These are phyloP conservation scores for Flexamia atlantica DNA, from an alignment of 2,888 invertebrate species.

Conservation along the genomic window DNA sequence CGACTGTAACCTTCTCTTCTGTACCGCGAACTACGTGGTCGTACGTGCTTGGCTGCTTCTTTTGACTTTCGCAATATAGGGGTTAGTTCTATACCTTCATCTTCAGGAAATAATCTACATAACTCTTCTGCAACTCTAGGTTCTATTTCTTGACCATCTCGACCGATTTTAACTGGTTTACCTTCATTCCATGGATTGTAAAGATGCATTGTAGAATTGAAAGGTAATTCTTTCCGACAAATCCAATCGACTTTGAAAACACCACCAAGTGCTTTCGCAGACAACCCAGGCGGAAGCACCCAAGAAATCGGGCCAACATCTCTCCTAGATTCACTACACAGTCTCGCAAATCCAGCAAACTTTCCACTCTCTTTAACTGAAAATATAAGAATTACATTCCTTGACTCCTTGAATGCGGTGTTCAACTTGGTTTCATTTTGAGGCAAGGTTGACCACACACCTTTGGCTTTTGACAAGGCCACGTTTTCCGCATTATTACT, in stretches of 20 bases:
- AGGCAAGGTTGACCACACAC: slow-evolving; percentile 98
- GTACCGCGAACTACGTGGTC: slow-evolving; percentile 74
- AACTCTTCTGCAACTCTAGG: slow-evolving; percentile 96
- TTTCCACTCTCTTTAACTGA: slow-evolving; percentile 99
- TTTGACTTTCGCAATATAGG: slow-evolving; percentile 91
- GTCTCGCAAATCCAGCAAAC: slow-evolving; percentile 95
- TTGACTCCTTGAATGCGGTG: slow-evolving; percentile 94
- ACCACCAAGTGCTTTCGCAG: slow-evolving; percentile 95
- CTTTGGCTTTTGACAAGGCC: slow-evolving; percentile 94
- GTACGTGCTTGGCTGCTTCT: slow-evolving; percentile 85
- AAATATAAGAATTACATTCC: slow-evolving; percentile 96
- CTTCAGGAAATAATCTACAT: slow-evolving; percentile 95
- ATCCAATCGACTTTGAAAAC: slow-evolving; percentile 99
- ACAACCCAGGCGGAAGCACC: slow-evolving; percentile 95
- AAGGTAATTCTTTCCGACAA: slow-evolving; percentile 95
- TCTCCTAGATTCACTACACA: slow-evolving; percentile 92
- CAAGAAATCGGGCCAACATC: slow-evolving; percentile 95
- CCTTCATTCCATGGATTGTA: slow-evolving; percentile 99
- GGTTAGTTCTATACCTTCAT: slow-evolving; percentile 92
- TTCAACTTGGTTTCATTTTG: slow-evolving; percentile 98
- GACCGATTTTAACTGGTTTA: slow-evolving; percentile 98
- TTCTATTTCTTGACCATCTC: slow-evolving; percentile 99
- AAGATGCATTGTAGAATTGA: slow-evolving; percentile 93
- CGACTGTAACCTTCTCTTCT: slow-evolving; percentile 62
- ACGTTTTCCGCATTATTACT: slow-evolving; percentile 99